Evolutionary conservation across 2,797 vertebrate genomes (phyloP).

Genomic region (Phoeniculus purpureus): DNA sequence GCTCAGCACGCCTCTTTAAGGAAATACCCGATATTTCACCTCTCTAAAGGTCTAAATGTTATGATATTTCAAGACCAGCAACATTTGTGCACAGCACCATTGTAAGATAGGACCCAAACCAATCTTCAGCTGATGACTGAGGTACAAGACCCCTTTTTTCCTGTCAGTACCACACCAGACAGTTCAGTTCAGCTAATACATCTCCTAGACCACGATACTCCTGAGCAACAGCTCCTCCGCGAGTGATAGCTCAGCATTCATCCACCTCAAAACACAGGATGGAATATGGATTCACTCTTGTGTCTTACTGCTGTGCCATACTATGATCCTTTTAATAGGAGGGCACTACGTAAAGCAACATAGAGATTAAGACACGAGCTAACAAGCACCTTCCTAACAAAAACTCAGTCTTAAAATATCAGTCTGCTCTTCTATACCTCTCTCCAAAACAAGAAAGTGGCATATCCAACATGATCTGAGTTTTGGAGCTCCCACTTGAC

Average conservation of each 20-base stretch:
- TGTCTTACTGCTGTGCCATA: background rate
- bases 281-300: background rate
- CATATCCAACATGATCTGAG: slow-evolving; percentile 6
- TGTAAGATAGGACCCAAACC: background rate
- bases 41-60: background rate
- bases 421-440: background rate
- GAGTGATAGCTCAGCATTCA: background rate
- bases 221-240: background rate
- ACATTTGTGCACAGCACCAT: background rate
- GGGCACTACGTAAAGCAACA: background rate
- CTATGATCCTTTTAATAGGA: background rate
- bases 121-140: background rate
- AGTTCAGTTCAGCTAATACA: background rate
- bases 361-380: background rate
- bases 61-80: background rate
- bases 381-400: background rate
- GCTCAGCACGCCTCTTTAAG: background rate
- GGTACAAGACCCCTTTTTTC: background rate
- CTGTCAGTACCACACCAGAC: no score
- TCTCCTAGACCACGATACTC: background rate
- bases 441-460: slow-evolving; percentile 19
- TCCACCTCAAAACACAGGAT: background rate
- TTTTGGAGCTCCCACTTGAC: slow-evolving; percentile 31
- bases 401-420: slow-evolving; percentile 3
- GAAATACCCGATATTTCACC: background rate